These are phyloP conservation scores for Tiliacea aurago DNA, from an alignment of 2,888 invertebrate species.

Conservation along the genomic window DNA sequence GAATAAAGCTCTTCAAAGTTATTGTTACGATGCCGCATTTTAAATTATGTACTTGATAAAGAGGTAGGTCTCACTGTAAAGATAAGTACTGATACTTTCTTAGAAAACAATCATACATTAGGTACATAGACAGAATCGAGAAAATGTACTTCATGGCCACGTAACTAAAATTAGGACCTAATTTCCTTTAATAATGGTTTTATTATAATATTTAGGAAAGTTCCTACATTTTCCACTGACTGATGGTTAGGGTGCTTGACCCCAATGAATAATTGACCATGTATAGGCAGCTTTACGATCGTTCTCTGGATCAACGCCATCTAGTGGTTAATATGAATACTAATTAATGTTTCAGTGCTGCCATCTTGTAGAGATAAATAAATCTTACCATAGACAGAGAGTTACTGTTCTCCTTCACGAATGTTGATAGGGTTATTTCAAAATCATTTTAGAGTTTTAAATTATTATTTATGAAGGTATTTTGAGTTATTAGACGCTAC, in stretches of 20 bases:
- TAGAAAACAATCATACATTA: not conserved
- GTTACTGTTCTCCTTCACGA: conserved; percentile 40
- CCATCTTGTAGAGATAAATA: conserved; percentile 33
- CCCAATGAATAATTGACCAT: not conserved
- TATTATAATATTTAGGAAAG: not conserved
- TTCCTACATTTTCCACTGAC: not conserved
- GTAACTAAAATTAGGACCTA: not conserved
- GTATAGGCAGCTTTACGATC: too few species aligned
- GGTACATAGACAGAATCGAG: not conserved
- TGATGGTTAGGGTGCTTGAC: not conserved
- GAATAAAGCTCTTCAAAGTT: conserved; percentile 34
- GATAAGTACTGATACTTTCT: not conserved
- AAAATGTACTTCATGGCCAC: not conserved
- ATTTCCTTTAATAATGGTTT: not conserved
- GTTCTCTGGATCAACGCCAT: conserved; percentile 27
- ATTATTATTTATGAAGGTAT: not conserved
- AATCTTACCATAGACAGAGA: conserved; percentile 41
- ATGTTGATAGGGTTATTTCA: fast-evolving
- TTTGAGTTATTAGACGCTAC: not conserved
- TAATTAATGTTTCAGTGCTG: conserved; percentile 15
- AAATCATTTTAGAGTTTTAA: not conserved
- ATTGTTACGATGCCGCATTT: conserved; percentile 35
- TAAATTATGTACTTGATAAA: conserved; percentile 19
- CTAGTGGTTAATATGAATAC: conserved; percentile 37
- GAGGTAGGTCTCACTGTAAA: conserved; percentile 1